Conservation (phyloP, 2,113 vertebrate genomes). For the Microtus montanus region DNA sequence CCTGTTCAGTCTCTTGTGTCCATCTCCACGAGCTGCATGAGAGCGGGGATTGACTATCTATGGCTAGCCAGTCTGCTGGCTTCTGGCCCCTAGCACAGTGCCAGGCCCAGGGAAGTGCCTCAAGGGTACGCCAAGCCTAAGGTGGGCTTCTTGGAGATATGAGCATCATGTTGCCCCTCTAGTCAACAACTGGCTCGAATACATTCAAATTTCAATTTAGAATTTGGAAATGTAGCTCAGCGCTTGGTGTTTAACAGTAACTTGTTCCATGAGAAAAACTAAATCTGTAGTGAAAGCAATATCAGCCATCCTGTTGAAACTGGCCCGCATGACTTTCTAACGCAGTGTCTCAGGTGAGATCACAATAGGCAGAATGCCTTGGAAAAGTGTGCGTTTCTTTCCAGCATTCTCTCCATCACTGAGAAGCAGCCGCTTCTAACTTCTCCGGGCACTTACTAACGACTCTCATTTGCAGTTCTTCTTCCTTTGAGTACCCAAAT, state of each 20-base stretch:
- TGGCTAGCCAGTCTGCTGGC: background rate
- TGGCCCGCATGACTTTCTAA: background rate
- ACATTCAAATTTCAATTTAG: constrained; percentile 10
- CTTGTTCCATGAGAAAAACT: background rate
- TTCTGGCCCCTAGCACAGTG: background rate
- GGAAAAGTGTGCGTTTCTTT: background rate
- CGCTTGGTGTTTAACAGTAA: background rate
- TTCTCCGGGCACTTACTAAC: background rate
- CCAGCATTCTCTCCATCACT: background rate
- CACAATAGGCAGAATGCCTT: background rate
- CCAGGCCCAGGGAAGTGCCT: background rate
- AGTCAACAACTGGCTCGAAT: background rate
- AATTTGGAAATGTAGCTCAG: background rate
- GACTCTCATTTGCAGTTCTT: background rate
- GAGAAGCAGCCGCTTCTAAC: background rate
- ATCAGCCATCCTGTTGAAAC: background rate
- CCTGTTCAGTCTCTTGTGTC: background rate
- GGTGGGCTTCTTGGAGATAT: background rate
- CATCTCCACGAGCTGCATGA: background rate
- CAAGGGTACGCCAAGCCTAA: background rate
- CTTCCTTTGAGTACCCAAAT: background rate
- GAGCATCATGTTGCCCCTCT: background rate
- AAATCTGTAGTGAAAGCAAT: background rate
- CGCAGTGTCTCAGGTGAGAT: background rate
- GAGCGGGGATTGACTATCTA: background rate